These are phyloP conservation scores for Poecilia latipinna DNA, from an alignment of 2,113 vertebrate genomes.

Conservation along the genomic window DNA sequence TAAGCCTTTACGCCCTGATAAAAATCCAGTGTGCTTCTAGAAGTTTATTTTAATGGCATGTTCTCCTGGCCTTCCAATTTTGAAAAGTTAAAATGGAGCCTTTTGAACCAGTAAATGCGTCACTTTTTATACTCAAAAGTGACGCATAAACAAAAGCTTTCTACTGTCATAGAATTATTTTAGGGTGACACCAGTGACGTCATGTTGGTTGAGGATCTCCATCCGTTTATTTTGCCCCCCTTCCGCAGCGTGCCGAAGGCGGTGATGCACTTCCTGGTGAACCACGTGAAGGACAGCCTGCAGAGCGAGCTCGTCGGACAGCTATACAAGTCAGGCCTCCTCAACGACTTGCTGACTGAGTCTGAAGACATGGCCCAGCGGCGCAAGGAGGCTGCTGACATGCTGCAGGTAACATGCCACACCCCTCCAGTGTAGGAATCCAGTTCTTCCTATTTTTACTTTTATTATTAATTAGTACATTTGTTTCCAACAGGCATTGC, in stretches of 20 bases:
- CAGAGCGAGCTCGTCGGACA: slow-evolving; percentile 98
- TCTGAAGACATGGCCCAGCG: slow-evolving; percentile 99
- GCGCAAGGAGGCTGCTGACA: slow-evolving; percentile 96
- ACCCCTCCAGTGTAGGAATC: neutral
- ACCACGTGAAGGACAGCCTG: slow-evolving; percentile 98
- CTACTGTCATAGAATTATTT: too few relatives aligned
- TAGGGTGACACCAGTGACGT: too few relatives aligned
- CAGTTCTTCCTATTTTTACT: neutral
- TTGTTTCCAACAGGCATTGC: slow-evolving; percentile 84
- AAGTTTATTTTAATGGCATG: too few relatives aligned
- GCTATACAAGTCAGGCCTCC: slow-evolving; percentile 92
- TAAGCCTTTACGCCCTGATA: too few relatives aligned
- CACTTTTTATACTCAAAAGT: too few relatives aligned
- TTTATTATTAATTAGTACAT: neutral
- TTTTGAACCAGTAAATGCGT: too few relatives aligned
- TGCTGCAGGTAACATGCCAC: slow-evolving; percentile 89
- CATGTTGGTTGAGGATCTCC: too few relatives aligned
- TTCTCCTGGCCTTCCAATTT: too few relatives aligned
- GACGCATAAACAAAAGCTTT: too few relatives aligned
- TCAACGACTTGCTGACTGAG: slow-evolving; percentile 95
- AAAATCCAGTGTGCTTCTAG: too few relatives aligned
- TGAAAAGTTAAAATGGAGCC: too few relatives aligned
- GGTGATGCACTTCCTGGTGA: slow-evolving; percentile 99
- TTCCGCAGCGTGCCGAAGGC: slow-evolving; percentile 93
- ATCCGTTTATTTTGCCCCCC: neutral